Base-by-base conservation (phyloP, 1,140 invertebrate genomes). In the Pomacea maculata region DNA sequence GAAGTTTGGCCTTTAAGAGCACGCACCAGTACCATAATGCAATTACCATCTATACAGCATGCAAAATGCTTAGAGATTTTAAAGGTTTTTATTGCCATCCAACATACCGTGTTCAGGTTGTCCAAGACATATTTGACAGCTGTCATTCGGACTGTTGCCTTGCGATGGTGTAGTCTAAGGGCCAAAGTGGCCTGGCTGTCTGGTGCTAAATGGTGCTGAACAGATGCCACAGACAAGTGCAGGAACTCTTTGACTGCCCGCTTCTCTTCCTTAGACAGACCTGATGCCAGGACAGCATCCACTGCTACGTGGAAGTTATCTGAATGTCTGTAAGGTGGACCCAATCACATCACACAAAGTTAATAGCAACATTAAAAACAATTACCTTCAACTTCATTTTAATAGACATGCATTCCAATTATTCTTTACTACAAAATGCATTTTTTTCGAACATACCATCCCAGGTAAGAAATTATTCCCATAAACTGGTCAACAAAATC, bases 81-180 rank as follows among this genome's bases (percentile, higher is more conserved):
- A 25, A 25, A 25, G 0, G 25, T 45, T 45, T 45, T 45, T 65
- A 34, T 74, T 14, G 1, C 54, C 45, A 55, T 11, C n/a, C 65
- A 52, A 71, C 75, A 75, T 64, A 89, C 88, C 77, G 81, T 75
- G 19, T 81, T 71, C 19, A 74, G 80, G 61, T 86, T 85, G 65
- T 87, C 55, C 29, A 89, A 73, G n/a, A 90, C 78, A 54, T 83
- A 84, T 52, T 86, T 67, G 0, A 89, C 86, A 70, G 89, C 88
- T 52, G 80, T 84, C 55, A 82, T 67, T 73, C 90, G 79, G 29
- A 89, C 85, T 8, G 78, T n/a, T 11, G 80, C 67, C 0, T 86
- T 75, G 57, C 82, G 85, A 75, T 90, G 89, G 55, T 90, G 86
- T 15, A 90, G 82, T 72, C 85, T 85, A 34, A 90, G 79, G 1